Evolutionary conservation across 2,888 invertebrate genomes (phyloP), one percentile per base, ranked within the genome.

Genomic region (Ellobium chinense): DNA sequence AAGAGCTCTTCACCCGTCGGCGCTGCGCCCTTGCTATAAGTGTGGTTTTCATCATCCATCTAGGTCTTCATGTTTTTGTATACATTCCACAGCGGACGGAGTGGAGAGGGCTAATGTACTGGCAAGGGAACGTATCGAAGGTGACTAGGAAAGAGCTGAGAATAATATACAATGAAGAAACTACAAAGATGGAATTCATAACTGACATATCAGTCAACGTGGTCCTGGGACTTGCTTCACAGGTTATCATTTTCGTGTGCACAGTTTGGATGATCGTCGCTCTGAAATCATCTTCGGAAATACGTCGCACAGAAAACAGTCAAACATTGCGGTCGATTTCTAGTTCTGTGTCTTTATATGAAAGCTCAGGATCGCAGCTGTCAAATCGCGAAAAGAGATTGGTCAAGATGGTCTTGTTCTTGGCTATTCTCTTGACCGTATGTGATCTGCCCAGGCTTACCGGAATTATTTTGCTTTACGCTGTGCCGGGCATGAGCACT

Each of bases 1-100:
- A 72, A 31, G 21, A 31, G n/a, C 21, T 76, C 5, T 76, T 76
- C 66, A 76, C 76, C 21, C 39, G 58, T 29, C 29, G 2, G 18
- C 65, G 76, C 29, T 75, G 63, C 27, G 21, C 31, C 29, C 27
- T 39, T 9, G 46, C 31, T 18, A 62, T 75, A 14, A 2, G 62
- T 9, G 31, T 36, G 5, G 54, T 76, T 14, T 76, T 54, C 36
- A 24, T 58, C 0, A 36, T 68, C 7, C 56, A 76, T 34, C 0
- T 58, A 4, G 24, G 14, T 9, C 18, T 34, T 12, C 21, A 36
- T n/a, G 9, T 39, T 5, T 63, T 63, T 18, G 18, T 65, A 1
- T 75, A 27, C 31, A 27, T 39, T 1, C 4, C 27, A 4, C 36
- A 76, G 31, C 34, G 27, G 34, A 27, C 66, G 27, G 56, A 58